Conservation (phyloP, 2,888 invertebrate genomes). For the Andrena minutula region DNA sequence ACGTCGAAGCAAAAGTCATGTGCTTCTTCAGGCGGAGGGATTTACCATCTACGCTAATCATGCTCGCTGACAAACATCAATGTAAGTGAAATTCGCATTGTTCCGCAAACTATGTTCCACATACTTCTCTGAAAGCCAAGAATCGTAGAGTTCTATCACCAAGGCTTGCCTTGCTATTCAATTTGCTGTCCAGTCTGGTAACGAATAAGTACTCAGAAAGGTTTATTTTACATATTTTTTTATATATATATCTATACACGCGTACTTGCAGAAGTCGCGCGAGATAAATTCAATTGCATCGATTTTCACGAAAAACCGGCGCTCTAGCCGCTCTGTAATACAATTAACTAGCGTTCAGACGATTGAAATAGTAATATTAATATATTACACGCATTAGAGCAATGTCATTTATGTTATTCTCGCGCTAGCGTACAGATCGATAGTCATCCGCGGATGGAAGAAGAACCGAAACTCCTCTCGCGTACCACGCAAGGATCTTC, state of each 20-base stretch:
- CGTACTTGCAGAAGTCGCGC: neutral
- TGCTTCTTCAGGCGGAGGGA: constrained; percentile 99
- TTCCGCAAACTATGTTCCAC: neutral
- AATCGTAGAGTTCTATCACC: neutral
- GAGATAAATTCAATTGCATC: neutral
- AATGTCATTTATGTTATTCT: constrained; percentile 27
- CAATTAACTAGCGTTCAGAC: constrained; percentile 5
- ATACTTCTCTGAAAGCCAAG: neutral
- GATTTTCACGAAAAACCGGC: neutral
- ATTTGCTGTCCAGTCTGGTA: neutral
- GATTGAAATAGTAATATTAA: constrained; percentile 11
- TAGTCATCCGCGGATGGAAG: constrained; percentile 52
- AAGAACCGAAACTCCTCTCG: constrained; percentile 48
- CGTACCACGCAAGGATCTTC: constrained; percentile 16
- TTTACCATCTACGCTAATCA: constrained; percentile 97
- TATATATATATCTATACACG: neutral
- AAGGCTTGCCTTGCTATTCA: neutral
- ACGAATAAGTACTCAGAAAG: constrained; percentile 7
- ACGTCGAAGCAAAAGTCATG: constrained; percentile 99
- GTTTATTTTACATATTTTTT: constrained; percentile 6
- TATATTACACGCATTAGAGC: constrained; percentile 14
- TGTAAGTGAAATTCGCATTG: constrained; percentile 88
- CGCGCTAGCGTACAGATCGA: constrained; percentile 38
- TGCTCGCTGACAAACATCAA: constrained; percentile 99
- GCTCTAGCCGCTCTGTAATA: neutral